Conservation (phyloP, 1,140 invertebrate species). For the Daktulosphaira vitifoliae region DNA sequence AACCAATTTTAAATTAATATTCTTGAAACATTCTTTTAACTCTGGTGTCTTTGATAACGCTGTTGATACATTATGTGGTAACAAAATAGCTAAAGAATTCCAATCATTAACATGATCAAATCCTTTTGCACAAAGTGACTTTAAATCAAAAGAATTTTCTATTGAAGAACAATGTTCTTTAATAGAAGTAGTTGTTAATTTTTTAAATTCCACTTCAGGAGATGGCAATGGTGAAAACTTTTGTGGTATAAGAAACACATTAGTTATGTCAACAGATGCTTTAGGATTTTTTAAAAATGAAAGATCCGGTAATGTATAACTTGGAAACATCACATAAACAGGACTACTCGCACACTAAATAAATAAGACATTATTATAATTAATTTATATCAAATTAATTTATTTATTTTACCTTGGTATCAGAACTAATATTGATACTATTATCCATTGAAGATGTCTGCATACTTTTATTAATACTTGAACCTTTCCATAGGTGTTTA, state of each 20-base stretch:
- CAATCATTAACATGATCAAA: conserved; percentile 79
- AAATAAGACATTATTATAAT: neutral
- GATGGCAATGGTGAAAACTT: conserved; percentile 40
- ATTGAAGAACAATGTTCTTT: neutral
- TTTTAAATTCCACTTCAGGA: conserved; percentile 31
- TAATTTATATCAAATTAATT: neutral
- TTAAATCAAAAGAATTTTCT: conserved; percentile 30
- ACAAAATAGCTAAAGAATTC: conserved; percentile 77
- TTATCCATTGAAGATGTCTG: conserved; percentile 51
- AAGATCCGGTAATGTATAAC: conserved; percentile 80
- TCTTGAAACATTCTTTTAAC: conserved; percentile 49
- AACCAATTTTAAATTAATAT: conserved; percentile 5
- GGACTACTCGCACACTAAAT: conserved; percentile 50
- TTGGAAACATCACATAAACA: conserved; percentile 84
- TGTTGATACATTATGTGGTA: conserved; percentile 69
- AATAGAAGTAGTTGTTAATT: conserved; percentile 25
- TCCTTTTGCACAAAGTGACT: conserved; percentile 37
- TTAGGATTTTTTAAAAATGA: conserved; percentile 61
- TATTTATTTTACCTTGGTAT: conserved; percentile 8
- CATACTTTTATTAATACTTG: conserved; percentile 52
- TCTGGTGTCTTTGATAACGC: conserved; percentile 67
- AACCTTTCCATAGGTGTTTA: conserved; percentile 23
- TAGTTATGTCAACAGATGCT: conserved; percentile 47
- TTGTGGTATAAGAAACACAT: conserved; percentile 52
- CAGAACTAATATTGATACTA: conserved; percentile 5